Evolutionary conservation across 2,113 vertebrate species (phyloP).

Genomic region (Cryptoleucopteryx plumbea): DNA sequence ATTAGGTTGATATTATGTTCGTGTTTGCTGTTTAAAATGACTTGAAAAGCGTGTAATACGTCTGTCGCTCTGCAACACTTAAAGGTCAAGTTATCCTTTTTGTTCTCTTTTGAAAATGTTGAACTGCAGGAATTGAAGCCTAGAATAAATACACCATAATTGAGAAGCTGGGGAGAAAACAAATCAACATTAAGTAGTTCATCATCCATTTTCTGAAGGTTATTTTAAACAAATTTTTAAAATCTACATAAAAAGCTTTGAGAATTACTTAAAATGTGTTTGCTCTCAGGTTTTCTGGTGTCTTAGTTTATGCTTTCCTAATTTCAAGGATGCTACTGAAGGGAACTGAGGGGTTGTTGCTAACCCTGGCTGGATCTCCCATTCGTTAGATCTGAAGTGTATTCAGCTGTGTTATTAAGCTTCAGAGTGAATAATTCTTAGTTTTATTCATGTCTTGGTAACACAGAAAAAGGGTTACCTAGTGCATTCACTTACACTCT

Average conservation of each 20-base stretch:
- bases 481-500: accelerated
- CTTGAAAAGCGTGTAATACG: not conserved
- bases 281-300: not conserved
- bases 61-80: not conserved
- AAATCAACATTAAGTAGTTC: not conserved
- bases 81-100: not conserved
- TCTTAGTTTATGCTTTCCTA: not conserved
- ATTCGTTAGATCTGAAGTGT: not conserved
- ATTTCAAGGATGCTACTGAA: not conserved
- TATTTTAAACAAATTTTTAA: not conserved
- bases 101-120: not conserved
- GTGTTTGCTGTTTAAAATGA: not conserved
- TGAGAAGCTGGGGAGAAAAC: not conserved
- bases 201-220: not conserved
- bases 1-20: not conserved
- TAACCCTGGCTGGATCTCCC: not conserved
- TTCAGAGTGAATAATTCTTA: not conserved
- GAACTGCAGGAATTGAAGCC: not conserved
- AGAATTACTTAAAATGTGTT: not conserved
- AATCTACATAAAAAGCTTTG: not conserved
- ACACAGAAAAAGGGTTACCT: not conserved
- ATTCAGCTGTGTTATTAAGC: not conserved
- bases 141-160: not conserved
- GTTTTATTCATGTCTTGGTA: not conserved
- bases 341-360: not conserved